A percentile compares a stretch with the other conserved stretches of the same genome.
These are phyloP conservation scores for Papilio polytes DNA, from an alignment of 1,140 invertebrate species.

Conservation along the genomic window DNA sequence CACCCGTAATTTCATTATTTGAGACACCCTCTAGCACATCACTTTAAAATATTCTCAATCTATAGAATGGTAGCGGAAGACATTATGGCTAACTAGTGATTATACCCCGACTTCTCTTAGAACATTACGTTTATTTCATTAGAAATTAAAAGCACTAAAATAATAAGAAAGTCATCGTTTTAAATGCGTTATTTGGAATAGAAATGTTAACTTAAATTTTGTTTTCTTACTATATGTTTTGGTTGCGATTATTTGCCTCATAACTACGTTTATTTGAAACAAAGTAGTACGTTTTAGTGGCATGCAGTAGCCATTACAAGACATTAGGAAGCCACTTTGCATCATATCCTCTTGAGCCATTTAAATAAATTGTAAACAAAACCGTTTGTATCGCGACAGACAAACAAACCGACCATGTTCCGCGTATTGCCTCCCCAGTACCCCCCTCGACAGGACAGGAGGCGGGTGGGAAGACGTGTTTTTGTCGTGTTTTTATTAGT, in stretches of 20 bases:
- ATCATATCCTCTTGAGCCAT: constrained; percentile 9
- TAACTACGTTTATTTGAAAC: constrained; percentile 1
- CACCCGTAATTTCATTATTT: constrained; percentile 75
- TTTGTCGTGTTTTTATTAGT: constrained; percentile 81
- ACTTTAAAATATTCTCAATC: constrained; percentile 67
- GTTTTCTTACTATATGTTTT: neutral
- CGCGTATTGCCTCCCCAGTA: constrained; percentile 40
- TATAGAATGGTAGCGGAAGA: constrained; percentile 49
- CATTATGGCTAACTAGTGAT: constrained; percentile 15
- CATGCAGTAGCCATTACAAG: neutral
- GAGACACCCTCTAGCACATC: constrained; percentile 54
- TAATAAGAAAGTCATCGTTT: no score
- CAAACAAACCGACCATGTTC: constrained; percentile 33
- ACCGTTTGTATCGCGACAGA: constrained; percentile 6
- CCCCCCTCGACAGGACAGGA: constrained; percentile 41
- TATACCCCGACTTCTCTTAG: constrained; percentile 1
- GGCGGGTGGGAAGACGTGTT: constrained; percentile 63
- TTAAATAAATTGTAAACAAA: constrained; percentile 27
- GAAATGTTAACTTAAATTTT: neutral
- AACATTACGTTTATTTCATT: neutral
- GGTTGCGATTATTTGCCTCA: neutral
- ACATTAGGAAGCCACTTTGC: constrained; percentile 8
- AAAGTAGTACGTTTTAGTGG: neutral
- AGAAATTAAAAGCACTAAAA: neutral
- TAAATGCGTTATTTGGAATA: neutral